A percentile compares a stretch with the other conserved stretches of the same genome.
Conservation (phyloP, 2,888 invertebrate species). For the Caenorhabditis becei region DNA sequence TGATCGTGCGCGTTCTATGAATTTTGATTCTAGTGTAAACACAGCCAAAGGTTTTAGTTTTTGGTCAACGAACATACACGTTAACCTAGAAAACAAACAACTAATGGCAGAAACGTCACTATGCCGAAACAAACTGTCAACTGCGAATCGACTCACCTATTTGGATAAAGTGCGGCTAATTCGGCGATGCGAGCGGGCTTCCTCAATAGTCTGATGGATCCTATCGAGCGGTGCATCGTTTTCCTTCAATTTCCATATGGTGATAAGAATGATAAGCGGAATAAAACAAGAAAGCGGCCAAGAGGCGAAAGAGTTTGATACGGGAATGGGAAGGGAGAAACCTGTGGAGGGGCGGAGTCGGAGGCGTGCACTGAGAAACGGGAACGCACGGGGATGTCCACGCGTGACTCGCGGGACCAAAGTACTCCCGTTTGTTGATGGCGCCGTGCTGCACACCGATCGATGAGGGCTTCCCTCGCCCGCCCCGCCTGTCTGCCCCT, state of each 20-base stretch:
- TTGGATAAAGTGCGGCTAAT: slow-evolving; percentile 41
- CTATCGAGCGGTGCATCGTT: slow-evolving; percentile 57
- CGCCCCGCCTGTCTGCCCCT: slow-evolving; percentile 24
- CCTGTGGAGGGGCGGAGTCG: slow-evolving; percentile 11
- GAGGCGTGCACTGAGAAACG: slow-evolving; percentile 5
- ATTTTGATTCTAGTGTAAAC: background rate
- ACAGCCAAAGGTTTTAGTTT: background rate
- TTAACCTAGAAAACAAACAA: background rate
- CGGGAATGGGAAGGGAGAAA: slow-evolving; percentile 12
- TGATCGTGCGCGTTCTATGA: background rate
- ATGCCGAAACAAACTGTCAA: background rate
- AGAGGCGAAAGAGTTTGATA: slow-evolving; percentile 1
- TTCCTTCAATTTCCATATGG: slow-evolving; percentile 13
- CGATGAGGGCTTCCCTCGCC: slow-evolving; percentile 8
- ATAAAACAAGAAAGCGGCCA: slow-evolving; percentile 14
- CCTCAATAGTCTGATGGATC: slow-evolving; percentile 43
- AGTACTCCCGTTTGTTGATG: slow-evolving; percentile 25
- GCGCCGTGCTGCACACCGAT: slow-evolving; percentile 27
- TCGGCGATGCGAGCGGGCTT: slow-evolving; percentile 31
- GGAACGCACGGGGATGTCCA: slow-evolving; percentile 39
- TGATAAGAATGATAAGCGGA: slow-evolving; percentile 2
- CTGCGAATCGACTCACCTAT: slow-evolving; percentile 20
- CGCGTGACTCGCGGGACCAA: slow-evolving; percentile 38
- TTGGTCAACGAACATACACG: background rate
- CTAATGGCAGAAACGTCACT: no score